A percentile compares a stretch with the other conserved stretches of the same genome.
Conservation (phyloP, 2,888 invertebrate species). For the Apotomis turbidana region DNA sequence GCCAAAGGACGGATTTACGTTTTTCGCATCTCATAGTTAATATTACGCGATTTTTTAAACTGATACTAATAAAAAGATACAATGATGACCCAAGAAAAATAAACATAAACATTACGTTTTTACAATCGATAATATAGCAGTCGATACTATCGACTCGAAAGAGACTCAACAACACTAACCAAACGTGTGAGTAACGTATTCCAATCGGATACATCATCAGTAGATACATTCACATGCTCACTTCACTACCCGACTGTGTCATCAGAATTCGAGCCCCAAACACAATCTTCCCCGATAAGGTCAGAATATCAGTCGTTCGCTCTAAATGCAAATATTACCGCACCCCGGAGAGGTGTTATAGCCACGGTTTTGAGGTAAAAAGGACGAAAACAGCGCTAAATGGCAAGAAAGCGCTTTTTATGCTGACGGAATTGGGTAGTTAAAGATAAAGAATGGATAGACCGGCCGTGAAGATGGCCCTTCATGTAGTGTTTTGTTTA, state of each 20-base stretch:
- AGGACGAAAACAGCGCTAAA: conserved; percentile 79
- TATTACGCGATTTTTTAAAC: too few species aligned
- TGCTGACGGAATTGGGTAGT: conserved; percentile 75
- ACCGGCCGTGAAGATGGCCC: conserved; percentile 61
- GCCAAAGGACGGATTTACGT: too few species aligned
- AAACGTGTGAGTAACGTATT: not conserved
- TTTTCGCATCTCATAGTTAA: too few species aligned
- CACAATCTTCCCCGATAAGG: conserved; percentile 80
- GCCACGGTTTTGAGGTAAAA: conserved; percentile 78
- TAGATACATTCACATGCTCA: not conserved
- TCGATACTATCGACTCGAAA: too few species aligned
- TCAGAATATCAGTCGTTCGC: conserved; percentile 80
- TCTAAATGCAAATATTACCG: conserved; percentile 83
- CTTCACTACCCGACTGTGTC: conserved; percentile 57
- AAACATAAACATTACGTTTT: too few species aligned
- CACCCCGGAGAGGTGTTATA: conserved; percentile 79
- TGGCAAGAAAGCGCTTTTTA: conserved; percentile 78
- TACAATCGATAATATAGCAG: too few species aligned
- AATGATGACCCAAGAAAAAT: too few species aligned
- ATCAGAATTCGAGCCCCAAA: conserved; percentile 74
- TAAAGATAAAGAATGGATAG: conserved; percentile 77
- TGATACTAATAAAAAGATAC: too few species aligned
- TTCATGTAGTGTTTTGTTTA: conserved; percentile 48
- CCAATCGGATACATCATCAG: not conserved
- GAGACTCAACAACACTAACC: too few species aligned